phyloP scores from a whole-genome alignment of 1,140 invertebrate genomes.

The Apis florea region DNA sequence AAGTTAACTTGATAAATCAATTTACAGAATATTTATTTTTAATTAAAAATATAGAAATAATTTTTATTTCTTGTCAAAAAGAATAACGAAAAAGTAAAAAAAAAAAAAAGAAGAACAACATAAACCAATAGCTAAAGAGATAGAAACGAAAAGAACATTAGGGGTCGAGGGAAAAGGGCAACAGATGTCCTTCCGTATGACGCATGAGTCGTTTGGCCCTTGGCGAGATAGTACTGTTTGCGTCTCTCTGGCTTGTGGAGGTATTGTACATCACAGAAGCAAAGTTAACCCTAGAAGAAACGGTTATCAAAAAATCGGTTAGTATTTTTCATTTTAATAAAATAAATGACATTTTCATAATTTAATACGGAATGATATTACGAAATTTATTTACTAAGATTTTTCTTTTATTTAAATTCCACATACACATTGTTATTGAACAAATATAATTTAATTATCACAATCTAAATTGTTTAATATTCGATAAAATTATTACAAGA shows the following conservation, averaged over 20 bases:
- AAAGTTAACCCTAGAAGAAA: conserved; percentile 1
- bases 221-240: conserved; percentile 59
- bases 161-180: conserved; percentile 66
- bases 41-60: neutral
- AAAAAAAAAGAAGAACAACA: neutral
- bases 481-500: neutral
- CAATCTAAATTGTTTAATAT: conserved; percentile 13
- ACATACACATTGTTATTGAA: neutral
- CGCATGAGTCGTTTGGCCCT: conserved; percentile 66
- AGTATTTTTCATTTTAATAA: conserved; percentile 15
- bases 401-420: neutral
- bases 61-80: conserved; percentile 7
- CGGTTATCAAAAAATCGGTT: conserved; percentile 10
- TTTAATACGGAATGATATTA: neutral
- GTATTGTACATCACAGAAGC: conserved; percentile 41
- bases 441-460: conserved; percentile 18
- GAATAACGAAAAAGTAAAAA: neutral
- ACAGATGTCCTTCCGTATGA: conserved; percentile 74
- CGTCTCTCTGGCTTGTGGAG: conserved; percentile 56
- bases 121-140: neutral
- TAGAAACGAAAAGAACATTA: conserved; percentile 1
- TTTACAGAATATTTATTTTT: too few species aligned
- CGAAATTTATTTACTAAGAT: neutral
- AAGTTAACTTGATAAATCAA: too few species aligned
- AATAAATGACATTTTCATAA: neutral